A percentile compares a stretch with the other conserved stretches of the same genome.
Conservation (phyloP, 1,140 invertebrate genomes). For the Halictus rubicundus region DNA sequence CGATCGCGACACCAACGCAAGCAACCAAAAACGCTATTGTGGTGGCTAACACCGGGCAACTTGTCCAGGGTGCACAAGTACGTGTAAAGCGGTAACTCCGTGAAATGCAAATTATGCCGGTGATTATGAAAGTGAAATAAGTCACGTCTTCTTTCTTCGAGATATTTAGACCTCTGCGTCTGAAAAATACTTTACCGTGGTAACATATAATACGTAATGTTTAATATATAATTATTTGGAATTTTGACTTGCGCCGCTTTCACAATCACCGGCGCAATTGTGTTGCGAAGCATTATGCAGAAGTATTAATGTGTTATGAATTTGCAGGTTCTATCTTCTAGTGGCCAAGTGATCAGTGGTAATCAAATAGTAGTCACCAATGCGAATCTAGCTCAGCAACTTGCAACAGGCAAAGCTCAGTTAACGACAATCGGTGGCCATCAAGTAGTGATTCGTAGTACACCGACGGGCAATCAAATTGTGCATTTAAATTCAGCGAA, state of each 20-base stretch:
- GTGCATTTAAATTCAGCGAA: slow-evolving; percentile 75
- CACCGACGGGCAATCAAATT: slow-evolving; percentile 87
- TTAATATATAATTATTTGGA: no score
- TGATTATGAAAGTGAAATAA: slow-evolving; percentile 2
- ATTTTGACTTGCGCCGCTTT: no score
- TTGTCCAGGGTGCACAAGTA: slow-evolving; percentile 74
- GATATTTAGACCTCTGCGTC: no score
- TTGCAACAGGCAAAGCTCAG: slow-evolving; percentile 89
- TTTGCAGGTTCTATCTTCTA: slow-evolving; percentile 79
- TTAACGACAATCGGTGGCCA: slow-evolving; percentile 91
- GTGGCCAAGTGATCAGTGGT: slow-evolving; percentile 74
- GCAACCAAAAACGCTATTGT: slow-evolving; percentile 73
- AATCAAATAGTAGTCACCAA: slow-evolving; percentile 89
- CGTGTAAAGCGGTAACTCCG: slow-evolving; percentile 14
- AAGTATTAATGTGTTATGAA: slow-evolving; percentile 26
- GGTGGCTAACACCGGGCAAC: slow-evolving; percentile 75
- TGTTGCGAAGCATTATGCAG: background rate
- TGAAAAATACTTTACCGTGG: no score
- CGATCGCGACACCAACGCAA: slow-evolving; percentile 57
- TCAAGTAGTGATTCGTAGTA: slow-evolving; percentile 87
- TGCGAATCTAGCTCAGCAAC: slow-evolving; percentile 87
- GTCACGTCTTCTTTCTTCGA: no score
- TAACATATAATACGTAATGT: no score
- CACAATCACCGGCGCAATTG: no score
- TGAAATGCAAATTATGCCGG: background rate